phyloP scores from a whole-genome alignment of 92 coral and sea anemone genomes.

The Pocillopora meandrina region DNA sequence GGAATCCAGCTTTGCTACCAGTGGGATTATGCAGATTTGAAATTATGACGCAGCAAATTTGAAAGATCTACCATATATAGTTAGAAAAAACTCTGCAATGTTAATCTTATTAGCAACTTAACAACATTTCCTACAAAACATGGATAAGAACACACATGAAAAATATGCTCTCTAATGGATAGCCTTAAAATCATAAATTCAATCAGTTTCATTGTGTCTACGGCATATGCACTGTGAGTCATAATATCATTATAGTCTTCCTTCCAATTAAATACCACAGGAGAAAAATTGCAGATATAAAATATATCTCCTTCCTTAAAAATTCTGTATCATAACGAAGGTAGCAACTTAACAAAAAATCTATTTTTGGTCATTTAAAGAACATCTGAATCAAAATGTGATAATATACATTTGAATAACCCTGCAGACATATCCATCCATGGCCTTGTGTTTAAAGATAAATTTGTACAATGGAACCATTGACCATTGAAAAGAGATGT shows the following conservation, averaged over 20 bases:
- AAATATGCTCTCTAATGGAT: no score
- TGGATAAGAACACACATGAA: background rate
- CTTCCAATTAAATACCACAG: no score
- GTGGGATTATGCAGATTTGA: slow-evolving; percentile 7
- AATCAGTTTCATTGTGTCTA: background rate
- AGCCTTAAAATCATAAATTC: background rate
- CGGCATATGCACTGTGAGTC: background rate
- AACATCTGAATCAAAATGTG: no score
- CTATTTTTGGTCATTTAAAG: no score
- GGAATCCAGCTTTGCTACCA: background rate
- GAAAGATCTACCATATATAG: background rate
- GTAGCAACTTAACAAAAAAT: no score
- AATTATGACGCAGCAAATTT: background rate
- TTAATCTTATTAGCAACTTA: background rate
- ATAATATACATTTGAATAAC: no score
- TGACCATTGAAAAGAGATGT: background rate
- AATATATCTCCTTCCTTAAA: no score
- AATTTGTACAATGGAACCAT: background rate
- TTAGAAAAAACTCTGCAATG: background rate
- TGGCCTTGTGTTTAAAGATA: no score
- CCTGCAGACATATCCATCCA: no score
- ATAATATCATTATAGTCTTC: background rate
- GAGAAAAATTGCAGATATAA: no score
- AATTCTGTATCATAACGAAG: no score
- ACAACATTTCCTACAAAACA: background rate